Evolutionary conservation across 2,888 invertebrate genomes (phyloP), one percentile per base, ranked within the genome.

Genomic region (Aspidapion aeneum): DNA sequence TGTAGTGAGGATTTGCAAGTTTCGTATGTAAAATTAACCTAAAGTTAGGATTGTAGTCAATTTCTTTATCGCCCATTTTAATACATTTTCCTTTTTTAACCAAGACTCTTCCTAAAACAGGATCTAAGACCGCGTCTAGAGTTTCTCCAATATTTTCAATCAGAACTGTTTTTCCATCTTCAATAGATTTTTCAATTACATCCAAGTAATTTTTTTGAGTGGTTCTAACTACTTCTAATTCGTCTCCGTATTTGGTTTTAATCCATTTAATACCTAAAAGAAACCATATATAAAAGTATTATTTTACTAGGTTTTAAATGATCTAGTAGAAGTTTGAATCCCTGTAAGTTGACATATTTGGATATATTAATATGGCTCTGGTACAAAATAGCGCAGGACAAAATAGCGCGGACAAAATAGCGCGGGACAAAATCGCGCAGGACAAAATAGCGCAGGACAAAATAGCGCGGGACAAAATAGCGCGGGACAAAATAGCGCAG

Each of bases 201-300:
- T 95, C 95, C 71, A 97, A 79, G 78, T 95, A 96, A 72, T 89
- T 91, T 67, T 87, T 89, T 75, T 90, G 90, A 0, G 91, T 91
- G 48, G 95, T 82, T 35, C 95, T 86, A n/a, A 95, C 83, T 1
- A 93, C 87, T 58, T 87, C 86, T 55, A 97, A 79, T 0, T 83
- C 78, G 0, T 86, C 86, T 0, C 91, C 91, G 78, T 90, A 96
- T 74, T 86, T 90, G n/a, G 85, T 89, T 80, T 95, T 96, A 66
- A 98, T 95, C 97, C 97, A 97, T 79, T 96, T 96, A 60, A 96
- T 86, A 0, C 76, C 95, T n/a, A n/a, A n/a, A n/a, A n/a, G n/a
- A n/a, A n/a, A n/a, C n/a, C n/a, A n/a, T n/a, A n/a, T n/a, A n/a
- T n/a, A n/a, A n/a, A n/a, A n/a, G n/a, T n/a, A n/a, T n/a, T n/a